A percentile compares a stretch with the other conserved stretches of the same genome.
Evolutionary conservation across 1,140 invertebrate genomes (phyloP).

Genomic region (Hycleus phaleratus): DNA sequence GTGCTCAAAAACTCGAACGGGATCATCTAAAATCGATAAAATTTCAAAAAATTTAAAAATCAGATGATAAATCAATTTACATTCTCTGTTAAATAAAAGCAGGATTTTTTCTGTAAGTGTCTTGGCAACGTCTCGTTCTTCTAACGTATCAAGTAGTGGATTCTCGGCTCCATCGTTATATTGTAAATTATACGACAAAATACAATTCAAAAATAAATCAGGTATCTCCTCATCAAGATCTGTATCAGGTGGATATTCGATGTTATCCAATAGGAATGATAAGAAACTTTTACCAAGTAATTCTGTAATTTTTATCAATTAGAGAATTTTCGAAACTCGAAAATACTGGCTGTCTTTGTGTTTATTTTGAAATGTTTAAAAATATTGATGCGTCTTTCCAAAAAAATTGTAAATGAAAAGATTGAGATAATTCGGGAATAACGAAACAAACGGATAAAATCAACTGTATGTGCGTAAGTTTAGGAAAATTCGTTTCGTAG

Average conservation of each 20-base stretch:
- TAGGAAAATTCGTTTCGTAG: too few relatives aligned
- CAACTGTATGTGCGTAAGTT: too few relatives aligned
- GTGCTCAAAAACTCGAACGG: constrained; percentile 75
- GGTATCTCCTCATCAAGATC: constrained; percentile 72
- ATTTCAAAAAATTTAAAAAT: not conserved
- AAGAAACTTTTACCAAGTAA: constrained; percentile 74
- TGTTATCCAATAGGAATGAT: constrained; percentile 66
- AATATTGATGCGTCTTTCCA: too few relatives aligned
- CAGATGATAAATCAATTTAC: constrained; percentile 44
- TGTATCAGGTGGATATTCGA: constrained; percentile 69
- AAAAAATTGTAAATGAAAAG: too few relatives aligned
- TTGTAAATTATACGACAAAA: constrained; percentile 84
- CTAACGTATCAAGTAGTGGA: constrained; percentile 66
- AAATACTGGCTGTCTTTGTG: too few relatives aligned
- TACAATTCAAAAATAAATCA: constrained; percentile 72
- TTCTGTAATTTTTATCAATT: constrained; percentile 50
- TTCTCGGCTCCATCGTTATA: constrained; percentile 62
- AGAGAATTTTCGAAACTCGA: not conserved
- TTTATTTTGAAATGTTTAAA: too few relatives aligned
- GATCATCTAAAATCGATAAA: constrained; percentile 61
- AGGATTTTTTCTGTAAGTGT: constrained; percentile 84
- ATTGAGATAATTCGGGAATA: too few relatives aligned
- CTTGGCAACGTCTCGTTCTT: constrained; percentile 64
- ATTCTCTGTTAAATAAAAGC: constrained; percentile 80
- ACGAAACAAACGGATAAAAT: too few relatives aligned